Evolutionary conservation across 2,797 vertebrate species (phyloP), one percentile per base, ranked within the genome.

Genomic region (Merluccius polli): DNA sequence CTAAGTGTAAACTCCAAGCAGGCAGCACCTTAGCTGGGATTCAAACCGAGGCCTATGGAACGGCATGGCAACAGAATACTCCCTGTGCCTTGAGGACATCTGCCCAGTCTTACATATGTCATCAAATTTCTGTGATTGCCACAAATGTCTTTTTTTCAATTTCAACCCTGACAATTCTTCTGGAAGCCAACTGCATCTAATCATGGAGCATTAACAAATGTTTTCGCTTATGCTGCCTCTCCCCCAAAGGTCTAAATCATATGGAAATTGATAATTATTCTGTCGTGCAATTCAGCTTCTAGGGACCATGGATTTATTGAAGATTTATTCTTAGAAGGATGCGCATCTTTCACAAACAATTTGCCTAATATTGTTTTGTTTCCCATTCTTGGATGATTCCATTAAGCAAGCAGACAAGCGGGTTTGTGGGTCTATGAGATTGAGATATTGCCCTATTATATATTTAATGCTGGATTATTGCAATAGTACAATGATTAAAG

Each of bases 191-290:
- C 73, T 81, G 90, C 85, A 91, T 92, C 87, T 84, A 90, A 91
- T 92, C 86, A 87, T 71, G 13, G 29, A 74, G 84, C 85, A 83
- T 89, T 86, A 92, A 90, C 89, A 90, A 86, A 91, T 90, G 87
- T 91, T 90, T 89, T 88, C 79, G 84, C 87, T 91, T 88, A 86
- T 89, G 82, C 87, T 81, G 83, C 85, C 89, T 86, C 87, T 75
- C 32, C 87, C 82, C 83, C 84, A 86, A 89, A 90, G 88, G 89
- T 87, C 86, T 79, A 87, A 91, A 92, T 90, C 72, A 86, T 91
- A 92, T 92, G 92, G 91, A 93, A 93, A 94, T 92, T 91, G 90
- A 91, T 93, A 84, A 92, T 93, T 92, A 92, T 93, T 94, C 87
- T 84, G 81, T 87, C 79, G 79, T 87, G 88, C 75, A 18, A 85